Evolutionary conservation across 2,797 vertebrate species (phyloP), one percentile per base, ranked within the genome.

Genomic region (Tapirus indicus): DNA sequence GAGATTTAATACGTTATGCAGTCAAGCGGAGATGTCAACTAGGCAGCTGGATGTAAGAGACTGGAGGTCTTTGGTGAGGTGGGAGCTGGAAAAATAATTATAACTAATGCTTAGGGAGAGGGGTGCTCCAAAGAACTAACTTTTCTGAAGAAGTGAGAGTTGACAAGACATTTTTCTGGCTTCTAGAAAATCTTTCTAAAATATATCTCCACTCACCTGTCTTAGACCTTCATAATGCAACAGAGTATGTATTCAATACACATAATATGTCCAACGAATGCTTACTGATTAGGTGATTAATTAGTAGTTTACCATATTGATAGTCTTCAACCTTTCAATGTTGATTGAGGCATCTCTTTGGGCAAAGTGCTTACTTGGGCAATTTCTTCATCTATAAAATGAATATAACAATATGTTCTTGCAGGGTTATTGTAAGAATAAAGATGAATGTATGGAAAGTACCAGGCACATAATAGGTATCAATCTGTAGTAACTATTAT

Each of bases 141-240:
- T 54, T 52, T 91, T 58, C 9, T 80, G 8, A 74, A 71, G n/a
- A 88, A 47, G 20, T 82, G 38, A 85, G 66, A 84, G 16, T 44
- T 91, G 16, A 60, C 5, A 41, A 60, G 54, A 80, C 38, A n/a
- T 27, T 23, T 49, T 58, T 86, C 10, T 16, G 49, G 52, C 18
- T 88, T 93, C 90, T 87, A 69, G 87, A 72, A 96, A 96, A 41
- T 66, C 12, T 56, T 93, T 27, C 64, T 35, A 64, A 75, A 64
- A 72, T 41, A 62, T 6, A 16, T n/a, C 7, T 84, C 71, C 89
- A 7, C 6, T 75, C 32, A 90, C 23, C 8, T 88, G 4, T 71
- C 66, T 79, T 75, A 60, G 27, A 47, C 10, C 20, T 78, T 83
- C 62, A 95, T 58, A 78, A 47, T 78, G 29, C 29, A 86, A 71